These are phyloP conservation scores for Porites rus DNA, from an alignment of 92 coral and sea anemone species.

Conservation along the genomic window DNA sequence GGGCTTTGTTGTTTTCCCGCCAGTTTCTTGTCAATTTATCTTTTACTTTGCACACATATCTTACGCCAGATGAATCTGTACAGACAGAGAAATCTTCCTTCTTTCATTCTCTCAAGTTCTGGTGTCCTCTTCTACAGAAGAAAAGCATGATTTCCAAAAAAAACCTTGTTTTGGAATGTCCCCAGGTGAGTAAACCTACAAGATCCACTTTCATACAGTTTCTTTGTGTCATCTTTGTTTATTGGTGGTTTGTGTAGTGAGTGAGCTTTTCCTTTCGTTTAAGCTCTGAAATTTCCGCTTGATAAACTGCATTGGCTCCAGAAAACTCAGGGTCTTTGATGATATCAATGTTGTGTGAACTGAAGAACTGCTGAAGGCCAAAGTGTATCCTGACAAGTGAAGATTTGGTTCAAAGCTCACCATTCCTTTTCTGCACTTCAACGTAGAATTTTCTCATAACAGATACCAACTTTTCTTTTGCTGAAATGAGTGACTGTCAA, in stretches of 20 bases:
- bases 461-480: no score
- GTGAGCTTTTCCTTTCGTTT: conserved; percentile 57
- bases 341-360: conserved; percentile 3
- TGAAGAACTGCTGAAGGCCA: conserved; percentile 41
- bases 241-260: conserved; percentile 63
- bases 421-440: no score
- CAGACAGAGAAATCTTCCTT: conserved; percentile 4
- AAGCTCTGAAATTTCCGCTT: conserved; percentile 48
- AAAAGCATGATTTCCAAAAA: conserved; percentile 70
- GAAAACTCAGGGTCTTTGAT: conserved; percentile 58
- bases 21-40: no score
- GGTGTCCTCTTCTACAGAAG: conserved; percentile 72
- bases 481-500: no score
- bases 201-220: conserved; percentile 44
- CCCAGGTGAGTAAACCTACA: conserved; percentile 48
- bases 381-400: conserved; percentile 44
- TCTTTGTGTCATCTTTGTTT: conserved; percentile 53
- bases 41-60: no score
- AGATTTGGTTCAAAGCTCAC: conserved; percentile 4
- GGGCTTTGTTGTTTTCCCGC: conserved; percentile 16
- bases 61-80: no score
- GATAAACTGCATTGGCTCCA: conserved; percentile 61
- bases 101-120: conserved; percentile 58
- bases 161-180: conserved; percentile 69
- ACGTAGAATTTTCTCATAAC: no score